Conservation (phyloP, 2,113 vertebrate genomes). For the Labeo rohita region DNA sequence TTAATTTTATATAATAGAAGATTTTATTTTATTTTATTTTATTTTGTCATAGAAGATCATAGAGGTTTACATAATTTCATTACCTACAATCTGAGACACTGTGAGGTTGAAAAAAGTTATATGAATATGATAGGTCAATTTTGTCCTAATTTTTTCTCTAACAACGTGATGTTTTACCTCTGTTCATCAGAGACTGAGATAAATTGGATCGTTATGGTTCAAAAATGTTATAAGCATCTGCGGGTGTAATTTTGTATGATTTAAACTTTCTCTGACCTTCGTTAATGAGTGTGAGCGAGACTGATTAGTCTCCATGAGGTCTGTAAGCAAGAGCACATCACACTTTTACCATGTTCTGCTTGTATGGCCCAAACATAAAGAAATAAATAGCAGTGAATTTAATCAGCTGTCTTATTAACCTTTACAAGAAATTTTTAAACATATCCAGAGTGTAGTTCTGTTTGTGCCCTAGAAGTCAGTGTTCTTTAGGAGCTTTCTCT, state of each 20-base stretch:
- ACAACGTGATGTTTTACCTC: background rate
- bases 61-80: background rate
- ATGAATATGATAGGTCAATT: background rate
- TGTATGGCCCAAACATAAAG: background rate
- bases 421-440: background rate
- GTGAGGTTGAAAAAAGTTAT: background rate
- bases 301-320: background rate
- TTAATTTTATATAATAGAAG: too few species aligned
- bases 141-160: background rate
- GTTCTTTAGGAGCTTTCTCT: background rate
- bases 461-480: too few species aligned
- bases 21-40: too few species aligned
- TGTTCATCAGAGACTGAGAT: background rate
- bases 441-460: too few species aligned
- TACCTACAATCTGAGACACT: background rate
- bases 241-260: background rate
- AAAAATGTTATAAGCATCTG: background rate
- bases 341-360: background rate
- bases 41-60: background rate
- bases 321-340: background rate
- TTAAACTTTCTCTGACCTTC: background rate
- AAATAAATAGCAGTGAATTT: background rate
- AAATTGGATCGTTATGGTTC: background rate
- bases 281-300: background rate
- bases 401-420: constrained; percentile 17